Evolutionary conservation across 2,113 vertebrate species (phyloP), one percentile per base, ranked within the genome.

Genomic region (Abramis brama): DNA sequence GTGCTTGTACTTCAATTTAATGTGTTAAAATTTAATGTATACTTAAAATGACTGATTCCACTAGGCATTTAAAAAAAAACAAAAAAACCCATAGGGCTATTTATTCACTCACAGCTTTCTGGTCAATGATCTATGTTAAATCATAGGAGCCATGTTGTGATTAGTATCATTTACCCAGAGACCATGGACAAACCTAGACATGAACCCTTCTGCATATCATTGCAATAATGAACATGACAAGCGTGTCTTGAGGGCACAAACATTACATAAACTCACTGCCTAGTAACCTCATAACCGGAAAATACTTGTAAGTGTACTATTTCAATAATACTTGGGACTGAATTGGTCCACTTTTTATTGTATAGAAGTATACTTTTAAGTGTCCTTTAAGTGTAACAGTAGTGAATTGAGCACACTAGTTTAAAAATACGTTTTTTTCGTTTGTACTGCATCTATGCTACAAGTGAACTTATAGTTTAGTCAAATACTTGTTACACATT

Each of bases 91-190:
- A 11, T 55, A 21, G 21, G 15, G 55, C 52, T 55, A 66, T 75
- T 79, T 77, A 76, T 64, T 57, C 5, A 71, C 71, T 64, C 13
- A 33, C 15, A 76, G 64, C 36, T 77, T 70, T 80, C 27, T 27
- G 84, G 33, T 50, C 68, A 55, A 23, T 50, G 43, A 66, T 81
- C 43, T 27, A 13, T 23, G 19, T 33, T 45, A 33, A 17, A 70
- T 71, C 68, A 43, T 71, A 12, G 21, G 36, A 36, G n/a, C 80
- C 73, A 74, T 83, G 55, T 27, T 23, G 13, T 62, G 57, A 80
- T 47, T 81, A 47, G 79, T 30, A 66, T 81, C 60, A 27, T 50
- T 50, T 43, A 60, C 25, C 77, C 43, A 15, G 10, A 71, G 57
- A 23, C 36, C 15, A 60, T 39, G 36, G 27, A 70, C 62, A 39